These are phyloP conservation scores for Chamaedrilus cognettii DNA, from an alignment of 2,888 invertebrate genomes.

Conservation along the genomic window DNA sequence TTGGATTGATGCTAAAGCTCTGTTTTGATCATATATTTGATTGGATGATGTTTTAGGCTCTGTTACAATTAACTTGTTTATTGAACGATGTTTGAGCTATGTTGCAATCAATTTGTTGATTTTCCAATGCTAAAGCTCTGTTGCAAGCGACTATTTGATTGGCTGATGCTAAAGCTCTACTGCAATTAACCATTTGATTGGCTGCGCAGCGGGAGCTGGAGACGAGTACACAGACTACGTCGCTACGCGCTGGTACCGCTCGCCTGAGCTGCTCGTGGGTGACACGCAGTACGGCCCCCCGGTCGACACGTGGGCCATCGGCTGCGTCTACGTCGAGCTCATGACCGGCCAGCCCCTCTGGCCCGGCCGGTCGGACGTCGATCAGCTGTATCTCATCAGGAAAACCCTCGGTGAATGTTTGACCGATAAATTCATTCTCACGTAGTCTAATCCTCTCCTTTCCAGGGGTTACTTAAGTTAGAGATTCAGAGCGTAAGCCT, in stretches of 20 bases:
- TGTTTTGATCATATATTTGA: too few species aligned
- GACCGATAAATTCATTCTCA: background rate
- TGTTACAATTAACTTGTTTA: too few species aligned
- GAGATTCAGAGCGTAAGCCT: too few species aligned
- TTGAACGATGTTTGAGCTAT: too few species aligned
- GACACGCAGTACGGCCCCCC: slow-evolving; percentile 76
- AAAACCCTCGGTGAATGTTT: slow-evolving; percentile 74
- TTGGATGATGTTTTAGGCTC: too few species aligned
- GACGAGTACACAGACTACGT: slow-evolving; percentile 99
- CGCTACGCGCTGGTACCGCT: slow-evolving; percentile 98
- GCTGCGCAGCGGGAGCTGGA: slow-evolving; percentile 75
- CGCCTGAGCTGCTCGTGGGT: slow-evolving; percentile 95
- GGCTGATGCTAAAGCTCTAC: background rate
- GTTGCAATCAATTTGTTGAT: too few species aligned
- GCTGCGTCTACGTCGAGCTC: slow-evolving; percentile 64
- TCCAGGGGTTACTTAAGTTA: too few species aligned
- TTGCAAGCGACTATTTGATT: slow-evolving; percentile 10
- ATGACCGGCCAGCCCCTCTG: slow-evolving; percentile 65
- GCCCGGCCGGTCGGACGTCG: slow-evolving; percentile 99
- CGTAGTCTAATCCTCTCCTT: too few species aligned
- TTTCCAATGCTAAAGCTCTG: background rate
- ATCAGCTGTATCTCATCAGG: slow-evolving; percentile 94
- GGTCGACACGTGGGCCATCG: slow-evolving; percentile 99
- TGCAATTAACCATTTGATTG: background rate
- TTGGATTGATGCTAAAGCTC: too few species aligned